phyloP scores from a whole-genome alignment of 1,140 invertebrate species.

The Diprion similis region DNA sequence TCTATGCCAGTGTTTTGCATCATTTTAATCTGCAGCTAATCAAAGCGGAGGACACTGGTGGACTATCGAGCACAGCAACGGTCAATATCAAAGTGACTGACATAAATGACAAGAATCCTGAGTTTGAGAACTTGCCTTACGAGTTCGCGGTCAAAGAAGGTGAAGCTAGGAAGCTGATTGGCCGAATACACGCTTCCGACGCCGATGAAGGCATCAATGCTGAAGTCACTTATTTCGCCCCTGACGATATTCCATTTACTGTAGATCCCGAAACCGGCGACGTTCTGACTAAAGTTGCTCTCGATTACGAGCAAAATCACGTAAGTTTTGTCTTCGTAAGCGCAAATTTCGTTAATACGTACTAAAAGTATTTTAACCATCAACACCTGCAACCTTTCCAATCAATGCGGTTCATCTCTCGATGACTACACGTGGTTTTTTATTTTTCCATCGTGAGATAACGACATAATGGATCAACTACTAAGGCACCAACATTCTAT shows the following conservation, averaged over 20 bases:
- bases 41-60: conserved; percentile 85
- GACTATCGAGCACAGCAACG: conserved; percentile 79
- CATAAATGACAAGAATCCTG: conserved; percentile 89
- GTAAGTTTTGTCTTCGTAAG: conserved; percentile 53
- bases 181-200: conserved; percentile 83
- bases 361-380: too few species aligned
- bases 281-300: conserved; percentile 74
- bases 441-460: conserved; percentile 1
- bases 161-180: conserved; percentile 70
- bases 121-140: conserved; percentile 80
- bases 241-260: conserved; percentile 77
- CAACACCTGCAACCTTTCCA: too few species aligned
- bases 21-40: conserved; percentile 67
- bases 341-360: too few species aligned
- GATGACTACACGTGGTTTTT: background rate
- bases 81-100: conserved; percentile 90
- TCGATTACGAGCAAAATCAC: conserved; percentile 85
- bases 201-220: conserved; percentile 77
- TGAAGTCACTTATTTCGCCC: conserved; percentile 73
- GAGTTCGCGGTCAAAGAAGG: conserved; percentile 86
- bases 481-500: background rate
- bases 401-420: too few species aligned
- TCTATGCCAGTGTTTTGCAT: conserved; percentile 16
- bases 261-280: conserved; percentile 82
- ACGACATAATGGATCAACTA: background rate